phyloP scores from a whole-genome alignment of 2,113 vertebrate genomes.

The Athene cunicularia region DNA sequence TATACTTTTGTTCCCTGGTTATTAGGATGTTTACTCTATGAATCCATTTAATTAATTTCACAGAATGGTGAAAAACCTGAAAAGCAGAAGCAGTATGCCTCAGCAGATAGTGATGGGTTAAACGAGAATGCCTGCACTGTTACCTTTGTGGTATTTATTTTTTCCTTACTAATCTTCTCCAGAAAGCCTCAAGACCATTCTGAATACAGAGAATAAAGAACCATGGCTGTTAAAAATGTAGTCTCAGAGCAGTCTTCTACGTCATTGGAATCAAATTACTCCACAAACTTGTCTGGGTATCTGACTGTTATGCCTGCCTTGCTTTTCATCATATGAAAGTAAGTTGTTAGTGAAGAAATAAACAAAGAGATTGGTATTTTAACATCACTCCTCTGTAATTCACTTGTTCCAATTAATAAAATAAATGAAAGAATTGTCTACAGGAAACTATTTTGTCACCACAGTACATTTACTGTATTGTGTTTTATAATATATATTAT shows the following conservation, averaged over 20 bases:
- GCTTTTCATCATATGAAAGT: neutral
- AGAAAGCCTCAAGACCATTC: neutral
- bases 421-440: neutral
- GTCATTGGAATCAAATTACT: neutral
- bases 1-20: neutral
- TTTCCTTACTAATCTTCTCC: neutral
- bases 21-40: neutral
- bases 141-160: neutral
- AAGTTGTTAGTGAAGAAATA: neutral
- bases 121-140: neutral
- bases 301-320: neutral
- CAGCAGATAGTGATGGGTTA: neutral
- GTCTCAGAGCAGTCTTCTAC: neutral
- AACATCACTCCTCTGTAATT: neutral
- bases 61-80: neutral
- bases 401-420: neutral
- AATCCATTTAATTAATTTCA: neutral
- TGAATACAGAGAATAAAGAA: neutral
- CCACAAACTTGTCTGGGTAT: neutral
- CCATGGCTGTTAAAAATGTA: neutral
- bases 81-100: neutral
- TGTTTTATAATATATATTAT: neutral
- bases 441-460: neutral
- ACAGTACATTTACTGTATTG: neutral
- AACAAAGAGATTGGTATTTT: neutral